A percentile compares a stretch with the other conserved stretches of the same genome.
Evolutionary conservation across 2,113 vertebrate genomes (phyloP).

Genomic region (Cisticola juncidis): DNA sequence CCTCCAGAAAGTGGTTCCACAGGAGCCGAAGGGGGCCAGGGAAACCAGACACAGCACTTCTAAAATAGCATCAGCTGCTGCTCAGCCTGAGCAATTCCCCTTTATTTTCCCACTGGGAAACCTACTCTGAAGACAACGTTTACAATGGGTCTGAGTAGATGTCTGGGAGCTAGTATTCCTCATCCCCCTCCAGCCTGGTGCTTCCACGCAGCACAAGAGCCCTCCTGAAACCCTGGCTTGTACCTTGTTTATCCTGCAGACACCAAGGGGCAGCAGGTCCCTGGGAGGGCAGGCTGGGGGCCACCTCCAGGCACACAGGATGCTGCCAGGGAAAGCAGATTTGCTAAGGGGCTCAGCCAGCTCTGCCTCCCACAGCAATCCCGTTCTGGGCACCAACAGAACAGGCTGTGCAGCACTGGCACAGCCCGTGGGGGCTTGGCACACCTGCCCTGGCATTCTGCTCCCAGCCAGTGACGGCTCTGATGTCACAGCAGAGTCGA

Average conservation of each 20-base stretch:
- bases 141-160: fast-evolving
- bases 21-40: fast-evolving
- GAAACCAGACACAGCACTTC: background rate
- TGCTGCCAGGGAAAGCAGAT: background rate
- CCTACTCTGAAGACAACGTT: background rate
- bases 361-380: background rate
- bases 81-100: background rate
- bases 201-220: background rate
- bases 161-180: background rate
- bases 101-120: slow-evolving; percentile 22
- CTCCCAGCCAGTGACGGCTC: background rate
- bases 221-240: fast-evolving
- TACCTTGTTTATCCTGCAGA: background rate
- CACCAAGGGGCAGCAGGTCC: fast-evolving
- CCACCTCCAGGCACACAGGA: background rate
- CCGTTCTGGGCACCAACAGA: fast-evolving
- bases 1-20: background rate
- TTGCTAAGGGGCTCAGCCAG: background rate
- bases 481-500: background rate
- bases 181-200: fast-evolving
- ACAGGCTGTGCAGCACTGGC: background rate
- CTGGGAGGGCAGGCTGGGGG: no score
- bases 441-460: background rate
- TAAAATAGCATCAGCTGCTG: background rate
- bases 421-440: fast-evolving